Conservation (phyloP, 2,797 vertebrate genomes). For the Eulemur albifrons region DNA sequence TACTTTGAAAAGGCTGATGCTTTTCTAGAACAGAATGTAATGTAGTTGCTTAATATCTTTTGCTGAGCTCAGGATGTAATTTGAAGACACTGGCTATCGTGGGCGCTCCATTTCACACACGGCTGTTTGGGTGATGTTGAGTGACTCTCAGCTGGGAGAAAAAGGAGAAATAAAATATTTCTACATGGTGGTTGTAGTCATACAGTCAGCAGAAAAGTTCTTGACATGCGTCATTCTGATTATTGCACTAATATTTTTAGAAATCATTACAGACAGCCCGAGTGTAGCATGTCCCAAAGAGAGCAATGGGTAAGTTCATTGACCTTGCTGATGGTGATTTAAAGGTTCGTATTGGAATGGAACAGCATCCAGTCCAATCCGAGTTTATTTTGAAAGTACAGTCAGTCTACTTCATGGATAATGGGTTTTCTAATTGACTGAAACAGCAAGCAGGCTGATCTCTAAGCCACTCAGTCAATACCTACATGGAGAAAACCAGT, state of each 20-base stretch:
- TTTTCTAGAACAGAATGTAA: not conserved
- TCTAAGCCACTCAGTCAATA: slow-evolving; percentile 70
- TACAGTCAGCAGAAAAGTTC: not conserved
- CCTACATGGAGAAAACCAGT: slow-evolving; percentile 45
- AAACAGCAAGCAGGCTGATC: slow-evolving; percentile 61
- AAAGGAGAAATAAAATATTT: slow-evolving; percentile 38
- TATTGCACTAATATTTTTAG: slow-evolving; percentile 32
- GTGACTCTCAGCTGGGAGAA: not conserved
- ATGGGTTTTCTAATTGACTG: slow-evolving; percentile 77
- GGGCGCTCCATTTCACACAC: not conserved
- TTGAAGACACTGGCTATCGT: not conserved
- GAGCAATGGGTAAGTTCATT: slow-evolving; percentile 39
- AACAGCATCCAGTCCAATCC: slow-evolving; percentile 41
- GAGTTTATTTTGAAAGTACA: slow-evolving; percentile 77
- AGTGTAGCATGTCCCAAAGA: slow-evolving; percentile 18
- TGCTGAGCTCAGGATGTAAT: slow-evolving; percentile 11
- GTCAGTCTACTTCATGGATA: slow-evolving; percentile 73
- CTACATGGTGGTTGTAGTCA: not conserved
- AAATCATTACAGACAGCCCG: slow-evolving; percentile 16
- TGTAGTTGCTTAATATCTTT: not conserved
- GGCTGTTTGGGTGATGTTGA: not conserved
- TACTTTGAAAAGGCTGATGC: not conserved
- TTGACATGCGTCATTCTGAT: slow-evolving; percentile 22
- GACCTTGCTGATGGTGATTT: slow-evolving; percentile 50
- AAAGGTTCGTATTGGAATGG: slow-evolving; percentile 61